These are phyloP conservation scores for Anoplophora glabripennis DNA, from an alignment of 1,140 invertebrate genomes.

Conservation along the genomic window DNA sequence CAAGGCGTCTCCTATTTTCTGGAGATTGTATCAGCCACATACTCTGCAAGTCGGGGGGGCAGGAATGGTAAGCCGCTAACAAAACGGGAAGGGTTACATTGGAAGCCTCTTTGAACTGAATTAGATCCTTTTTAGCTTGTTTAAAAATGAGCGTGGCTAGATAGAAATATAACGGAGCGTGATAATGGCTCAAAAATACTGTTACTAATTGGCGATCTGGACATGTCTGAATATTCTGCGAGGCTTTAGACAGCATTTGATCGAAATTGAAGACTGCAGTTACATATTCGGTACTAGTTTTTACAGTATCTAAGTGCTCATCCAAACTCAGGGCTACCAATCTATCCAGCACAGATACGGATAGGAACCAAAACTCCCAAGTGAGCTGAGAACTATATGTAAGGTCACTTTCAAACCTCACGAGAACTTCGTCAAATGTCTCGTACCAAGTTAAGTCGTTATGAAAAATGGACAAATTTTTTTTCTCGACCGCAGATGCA, in stretches of 20 bases:
- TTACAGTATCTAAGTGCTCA: slow-evolving; percentile 48
- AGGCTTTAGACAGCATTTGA: slow-evolving; percentile 63
- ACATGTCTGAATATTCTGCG: slow-evolving; percentile 49
- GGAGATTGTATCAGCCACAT: slow-evolving; percentile 60
- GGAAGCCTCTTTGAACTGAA: slow-evolving; percentile 62
- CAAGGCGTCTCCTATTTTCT: slow-evolving; percentile 50
- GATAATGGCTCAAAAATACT: slow-evolving; percentile 70
- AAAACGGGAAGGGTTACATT: slow-evolving; percentile 59
- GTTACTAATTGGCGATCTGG: slow-evolving; percentile 55
- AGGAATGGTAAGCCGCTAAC: slow-evolving; percentile 61
- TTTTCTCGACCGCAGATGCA: slow-evolving; percentile 66
- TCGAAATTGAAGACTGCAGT: slow-evolving; percentile 66
- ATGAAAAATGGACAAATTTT: slow-evolving; percentile 52
- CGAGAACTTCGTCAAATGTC: slow-evolving; percentile 62
- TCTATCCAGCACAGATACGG: slow-evolving; percentile 68
- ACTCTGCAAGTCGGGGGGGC: slow-evolving; percentile 53
- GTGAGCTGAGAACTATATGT: slow-evolving; percentile 39
- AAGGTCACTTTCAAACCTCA: slow-evolving; percentile 52
- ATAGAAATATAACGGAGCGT: slow-evolving; percentile 76
- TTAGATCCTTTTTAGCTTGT: slow-evolving; percentile 62
- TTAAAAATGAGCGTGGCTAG: slow-evolving; percentile 65
- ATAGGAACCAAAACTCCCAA: slow-evolving; percentile 70
- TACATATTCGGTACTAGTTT: slow-evolving; percentile 54
- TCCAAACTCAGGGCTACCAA: slow-evolving; percentile 64
- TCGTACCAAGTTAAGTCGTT: slow-evolving; percentile 77